Base-by-base conservation (phyloP, 2,888 invertebrate genomes). In the Rhagium mordax region DNA sequence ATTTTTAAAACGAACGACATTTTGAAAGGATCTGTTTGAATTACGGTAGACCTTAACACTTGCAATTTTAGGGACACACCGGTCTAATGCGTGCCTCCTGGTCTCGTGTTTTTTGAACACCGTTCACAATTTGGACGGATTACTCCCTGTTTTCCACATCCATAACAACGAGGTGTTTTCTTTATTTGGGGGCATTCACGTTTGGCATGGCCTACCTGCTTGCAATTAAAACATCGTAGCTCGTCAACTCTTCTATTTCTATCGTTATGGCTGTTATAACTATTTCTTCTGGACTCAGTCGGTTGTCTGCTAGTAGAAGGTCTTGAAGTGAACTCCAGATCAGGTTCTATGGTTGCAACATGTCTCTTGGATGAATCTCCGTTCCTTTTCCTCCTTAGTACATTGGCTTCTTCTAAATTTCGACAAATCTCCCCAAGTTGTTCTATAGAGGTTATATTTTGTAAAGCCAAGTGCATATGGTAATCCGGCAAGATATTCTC, bases 91-190 rank as follows among this genome's bases (percentile, higher is more conserved):
- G 51, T 24, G 15, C 8, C 51, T 16, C 16, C 49, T 13, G 15
- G 7, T 49, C 16, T 7, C 0, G 13, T 7, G 49, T 65, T 65
- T 65, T 65, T 65, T 49, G 27, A 49, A 51, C 53, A 65, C 10
- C 24, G 13, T 13, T 20, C 51, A 29, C 65, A 65, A 15, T 53
- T 65, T 13, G 65, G 53, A 24, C 24, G 49, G 20, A 65, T 65
- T 6, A 65, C 21, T n/a, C 65, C 65, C 24, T 65, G n/a, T 13
- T 21, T 48, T 2, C 55, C 55, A 47, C 55, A 66, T 2, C 66
- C 55, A 66, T 29, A 66, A 16, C 66, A 66, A 29, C 13, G 1
- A 24, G 33, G 59, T 8, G n/a, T 13, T 16, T 18, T 27, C 15
- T 3, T 16, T 8, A 6, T 8, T 15, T 16, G 20, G 3, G 8